These are phyloP conservation scores for Brenthis daphne DNA, from an alignment of 2,888 invertebrate species.

Conservation along the genomic window DNA sequence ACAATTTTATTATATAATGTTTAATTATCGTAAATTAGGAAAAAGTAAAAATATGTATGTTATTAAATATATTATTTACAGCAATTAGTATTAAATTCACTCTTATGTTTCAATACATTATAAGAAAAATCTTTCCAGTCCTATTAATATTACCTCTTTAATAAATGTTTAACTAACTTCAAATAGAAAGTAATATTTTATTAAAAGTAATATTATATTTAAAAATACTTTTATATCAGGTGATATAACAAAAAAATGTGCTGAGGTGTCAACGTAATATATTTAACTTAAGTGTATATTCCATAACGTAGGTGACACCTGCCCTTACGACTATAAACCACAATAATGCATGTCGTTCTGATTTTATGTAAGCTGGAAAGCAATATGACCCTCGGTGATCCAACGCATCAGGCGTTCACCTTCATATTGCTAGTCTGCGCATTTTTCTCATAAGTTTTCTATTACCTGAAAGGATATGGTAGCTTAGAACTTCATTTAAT, in stretches of 20 bases:
- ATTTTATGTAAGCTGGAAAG: slow-evolving; percentile 36
- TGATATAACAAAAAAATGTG: slow-evolving; percentile 52
- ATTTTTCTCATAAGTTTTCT: slow-evolving; percentile 34
- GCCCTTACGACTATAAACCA: slow-evolving; percentile 44
- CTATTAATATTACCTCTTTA: no score
- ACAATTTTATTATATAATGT: no score
- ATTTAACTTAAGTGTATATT: slow-evolving; percentile 56
- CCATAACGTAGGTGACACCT: slow-evolving; percentile 66
- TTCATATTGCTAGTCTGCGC: slow-evolving; percentile 30
- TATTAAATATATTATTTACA: no score
- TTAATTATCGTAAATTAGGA: no score
- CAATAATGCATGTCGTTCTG: slow-evolving; percentile 38
- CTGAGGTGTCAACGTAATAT: slow-evolving; percentile 33
- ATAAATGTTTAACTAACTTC: no score
- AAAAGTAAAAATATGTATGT: no score
- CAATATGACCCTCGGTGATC: slow-evolving; percentile 35
- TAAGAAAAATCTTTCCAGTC: no score
- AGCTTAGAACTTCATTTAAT: slow-evolving; percentile 21
- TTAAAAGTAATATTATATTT: no score
- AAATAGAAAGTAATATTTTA: no score
- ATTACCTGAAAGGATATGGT: slow-evolving; percentile 23
- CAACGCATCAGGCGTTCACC: slow-evolving; percentile 29
- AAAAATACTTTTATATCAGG: background rate
- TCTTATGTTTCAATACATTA: no score
- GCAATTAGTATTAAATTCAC: no score